Percentiles rank a stretch among this genome's conserved stretches.
phyloP scores from a whole-genome alignment of 2,888 invertebrate species.

The Therioaphis trifolii region DNA sequence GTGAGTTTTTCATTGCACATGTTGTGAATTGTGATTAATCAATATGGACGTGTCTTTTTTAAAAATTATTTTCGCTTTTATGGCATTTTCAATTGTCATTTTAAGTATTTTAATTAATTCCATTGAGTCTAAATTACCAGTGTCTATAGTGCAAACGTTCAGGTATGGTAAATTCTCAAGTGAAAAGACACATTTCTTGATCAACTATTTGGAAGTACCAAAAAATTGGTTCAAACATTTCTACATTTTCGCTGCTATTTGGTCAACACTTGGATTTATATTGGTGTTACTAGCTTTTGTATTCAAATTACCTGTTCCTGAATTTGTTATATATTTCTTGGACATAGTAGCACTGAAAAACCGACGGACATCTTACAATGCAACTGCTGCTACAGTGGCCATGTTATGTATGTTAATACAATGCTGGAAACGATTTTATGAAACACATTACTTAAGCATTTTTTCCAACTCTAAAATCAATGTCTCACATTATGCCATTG shows the following conservation, averaged over 20 bases:
- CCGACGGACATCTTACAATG: conserved; percentile 71
- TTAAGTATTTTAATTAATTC: conserved; percentile 75
- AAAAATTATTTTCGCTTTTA: conserved; percentile 67
- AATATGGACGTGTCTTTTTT: conserved; percentile 68
- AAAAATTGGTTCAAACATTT: conserved; percentile 86
- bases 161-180: conserved; percentile 80
- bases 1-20: background rate
- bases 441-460: conserved; percentile 82
- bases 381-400: conserved; percentile 74
- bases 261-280: conserved; percentile 71
- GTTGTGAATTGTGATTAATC: background rate
- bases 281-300: conserved; percentile 72
- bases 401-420: conserved; percentile 77
- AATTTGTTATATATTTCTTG: conserved; percentile 70
- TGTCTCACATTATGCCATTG: conserved; percentile 80
- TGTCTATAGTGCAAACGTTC: conserved; percentile 75
- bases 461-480: conserved; percentile 86
- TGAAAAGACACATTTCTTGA: conserved; percentile 70
- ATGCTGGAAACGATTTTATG: conserved; percentile 81
- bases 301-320: conserved; percentile 70
- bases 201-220: conserved; percentile 75
- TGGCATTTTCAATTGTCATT: conserved; percentile 69
- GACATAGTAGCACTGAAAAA: conserved; percentile 69
- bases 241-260: conserved; percentile 77
- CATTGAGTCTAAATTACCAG: conserved; percentile 77